Conservation (phyloP, 1,140 invertebrate species). For the Halesus radiatus region DNA sequence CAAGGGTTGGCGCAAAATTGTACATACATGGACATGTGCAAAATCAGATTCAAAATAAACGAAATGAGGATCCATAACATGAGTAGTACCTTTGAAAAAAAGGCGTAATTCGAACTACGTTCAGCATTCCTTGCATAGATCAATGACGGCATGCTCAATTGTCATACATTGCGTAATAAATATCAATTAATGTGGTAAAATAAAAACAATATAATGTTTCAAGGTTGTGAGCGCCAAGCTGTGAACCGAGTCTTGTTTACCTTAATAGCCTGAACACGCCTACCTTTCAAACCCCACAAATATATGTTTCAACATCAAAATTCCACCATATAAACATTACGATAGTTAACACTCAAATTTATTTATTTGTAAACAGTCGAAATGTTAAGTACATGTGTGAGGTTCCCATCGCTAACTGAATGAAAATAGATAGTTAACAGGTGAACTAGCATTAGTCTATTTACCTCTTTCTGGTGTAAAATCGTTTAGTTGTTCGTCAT, state of each 20-base stretch:
- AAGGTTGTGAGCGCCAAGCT: constrained; percentile 67
- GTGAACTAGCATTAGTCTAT: constrained; percentile 70
- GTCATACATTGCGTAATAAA: constrained; percentile 37
- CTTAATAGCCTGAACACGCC: constrained; percentile 56
- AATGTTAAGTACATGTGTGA: constrained; percentile 58
- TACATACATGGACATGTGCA: not conserved
- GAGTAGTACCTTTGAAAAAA: not conserved
- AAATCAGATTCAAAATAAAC: no score
- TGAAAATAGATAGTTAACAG: constrained; percentile 63
- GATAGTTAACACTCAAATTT: not conserved
- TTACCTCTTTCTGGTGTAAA: constrained; percentile 93
- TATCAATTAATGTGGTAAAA: constrained; percentile 39
- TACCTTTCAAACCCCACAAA: constrained; percentile 44
- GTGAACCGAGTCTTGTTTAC: constrained; percentile 68
- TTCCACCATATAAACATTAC: not conserved
- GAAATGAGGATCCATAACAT: no score
- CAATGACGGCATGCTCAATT: not conserved
- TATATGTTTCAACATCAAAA: constrained; percentile 9
- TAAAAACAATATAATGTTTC: constrained; percentile 62
- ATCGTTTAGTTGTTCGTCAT: constrained; percentile 95
- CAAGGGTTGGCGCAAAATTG: not conserved
- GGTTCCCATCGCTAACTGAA: constrained; percentile 58
- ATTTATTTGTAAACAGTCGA: constrained; percentile 9
- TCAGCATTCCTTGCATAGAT: constrained; percentile 5
- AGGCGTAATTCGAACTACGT: not conserved